These are phyloP conservation scores for Periphyllus acericola DNA, from an alignment of 2,888 invertebrate genomes.

Conservation along the genomic window DNA sequence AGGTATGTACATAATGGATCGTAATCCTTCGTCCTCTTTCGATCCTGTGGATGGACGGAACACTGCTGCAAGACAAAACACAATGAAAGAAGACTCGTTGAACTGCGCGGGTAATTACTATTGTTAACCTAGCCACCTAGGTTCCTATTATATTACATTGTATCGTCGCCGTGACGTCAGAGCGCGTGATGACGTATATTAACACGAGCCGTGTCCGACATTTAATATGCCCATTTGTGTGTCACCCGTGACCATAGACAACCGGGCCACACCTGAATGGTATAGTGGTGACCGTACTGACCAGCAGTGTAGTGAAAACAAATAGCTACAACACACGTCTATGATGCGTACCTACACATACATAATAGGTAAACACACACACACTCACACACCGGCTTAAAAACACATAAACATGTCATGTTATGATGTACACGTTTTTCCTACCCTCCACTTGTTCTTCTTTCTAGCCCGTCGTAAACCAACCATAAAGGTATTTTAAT, in stretches of 20 bases:
- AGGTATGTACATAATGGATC: no score
- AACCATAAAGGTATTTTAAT: not conserved
- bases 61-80: not conserved
- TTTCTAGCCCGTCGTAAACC: not conserved
- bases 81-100: not conserved
- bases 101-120: not conserved
- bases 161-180: conserved; percentile 31
- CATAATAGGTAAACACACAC: not conserved
- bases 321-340: not conserved
- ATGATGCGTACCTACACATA: not conserved
- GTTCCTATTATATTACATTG: not conserved
- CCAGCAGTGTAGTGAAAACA: conserved; percentile 33
- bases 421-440: not conserved
- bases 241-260: conserved; percentile 49
- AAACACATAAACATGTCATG: conserved; percentile 3
- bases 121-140: no score
- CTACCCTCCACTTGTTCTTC: not conserved
- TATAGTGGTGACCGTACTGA: not conserved
- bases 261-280: conserved; percentile 33
- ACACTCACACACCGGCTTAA: not conserved
- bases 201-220: conserved; percentile 24
- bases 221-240: conserved; percentile 39
- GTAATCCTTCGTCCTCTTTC: not conserved
- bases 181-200: not conserved
- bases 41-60: not conserved